Evolutionary conservation across 2,113 vertebrate species (phyloP).

Genomic region (Chlamydotis undulata): DNA sequence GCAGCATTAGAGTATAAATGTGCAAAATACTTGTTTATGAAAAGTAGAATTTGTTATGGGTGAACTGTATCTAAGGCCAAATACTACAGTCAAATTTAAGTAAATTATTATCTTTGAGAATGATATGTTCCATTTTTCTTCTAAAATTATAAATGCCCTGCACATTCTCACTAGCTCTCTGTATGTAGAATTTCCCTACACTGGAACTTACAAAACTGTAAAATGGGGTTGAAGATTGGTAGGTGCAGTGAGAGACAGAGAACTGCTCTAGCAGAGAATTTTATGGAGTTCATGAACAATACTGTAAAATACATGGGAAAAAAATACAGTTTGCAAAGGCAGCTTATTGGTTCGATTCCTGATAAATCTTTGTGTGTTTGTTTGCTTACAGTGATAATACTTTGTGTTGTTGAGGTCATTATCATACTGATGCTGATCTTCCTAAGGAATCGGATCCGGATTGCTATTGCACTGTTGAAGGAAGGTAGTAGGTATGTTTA

Average conservation of each 20-base stretch:
- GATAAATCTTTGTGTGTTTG: background rate
- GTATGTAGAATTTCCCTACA: background rate
- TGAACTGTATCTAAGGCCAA: background rate
- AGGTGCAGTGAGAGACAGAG: background rate
- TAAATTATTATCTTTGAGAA: background rate
- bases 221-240: background rate
- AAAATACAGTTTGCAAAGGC: background rate
- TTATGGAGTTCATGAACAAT: background rate
- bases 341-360: background rate
- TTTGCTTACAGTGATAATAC: slow-evolving; percentile 84
- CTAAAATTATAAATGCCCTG: background rate
- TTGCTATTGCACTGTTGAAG: slow-evolving; percentile 89
- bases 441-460: slow-evolving; percentile 85
- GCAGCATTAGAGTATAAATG: background rate
- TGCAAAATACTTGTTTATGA: background rate
- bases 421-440: slow-evolving; percentile 89
- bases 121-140: background rate
- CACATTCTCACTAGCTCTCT: background rate
- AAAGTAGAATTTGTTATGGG: background rate
- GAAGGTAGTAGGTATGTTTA: slow-evolving; percentile 91
- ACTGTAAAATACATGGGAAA: background rate
- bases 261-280: background rate
- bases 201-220: background rate
- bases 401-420: slow-evolving; percentile 82
- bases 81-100: background rate